Conservation (phyloP, 2,888 invertebrate species). For the Frankliniella intonsa region DNA sequence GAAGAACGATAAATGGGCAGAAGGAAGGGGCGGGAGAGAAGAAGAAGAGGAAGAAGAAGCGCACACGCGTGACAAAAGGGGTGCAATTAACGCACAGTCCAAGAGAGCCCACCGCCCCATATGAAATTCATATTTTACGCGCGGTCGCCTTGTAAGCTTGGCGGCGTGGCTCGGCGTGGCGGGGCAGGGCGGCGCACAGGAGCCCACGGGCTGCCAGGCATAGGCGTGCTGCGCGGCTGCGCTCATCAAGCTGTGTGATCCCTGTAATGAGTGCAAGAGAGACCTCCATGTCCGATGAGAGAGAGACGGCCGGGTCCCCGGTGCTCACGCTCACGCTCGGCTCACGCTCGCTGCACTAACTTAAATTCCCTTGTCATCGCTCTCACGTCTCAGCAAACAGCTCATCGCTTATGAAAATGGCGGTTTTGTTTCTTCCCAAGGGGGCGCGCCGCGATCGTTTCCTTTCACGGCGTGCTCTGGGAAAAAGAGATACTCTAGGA, state of each 20-base stretch:
- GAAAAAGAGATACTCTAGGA: too few relatives aligned
- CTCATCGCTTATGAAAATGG: constrained; percentile 8
- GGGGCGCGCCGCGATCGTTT: not conserved
- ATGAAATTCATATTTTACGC: constrained; percentile 23
- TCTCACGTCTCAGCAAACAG: not conserved
- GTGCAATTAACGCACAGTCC: constrained; percentile 17
- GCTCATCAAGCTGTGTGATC: not conserved
- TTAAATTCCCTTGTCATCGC: constrained; percentile 13
- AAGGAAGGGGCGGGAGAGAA: not conserved
- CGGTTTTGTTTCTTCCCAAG: constrained; percentile 15
- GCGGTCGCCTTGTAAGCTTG: constrained; percentile 9
- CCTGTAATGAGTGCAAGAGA: too few relatives aligned
- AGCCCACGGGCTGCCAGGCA: not conserved
- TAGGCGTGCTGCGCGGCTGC: not conserved
- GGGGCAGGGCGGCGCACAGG: not conserved
- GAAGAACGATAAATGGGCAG: not conserved
- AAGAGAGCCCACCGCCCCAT: constrained; percentile 16
- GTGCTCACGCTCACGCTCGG: not conserved
- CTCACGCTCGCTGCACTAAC: not conserved
- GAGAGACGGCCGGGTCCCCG: not conserved
- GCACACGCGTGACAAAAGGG: constrained; percentile 3
- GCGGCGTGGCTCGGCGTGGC: not conserved
- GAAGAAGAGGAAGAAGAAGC: not conserved
- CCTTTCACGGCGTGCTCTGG: too few relatives aligned
- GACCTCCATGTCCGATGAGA: not conserved